These are phyloP conservation scores for Siniperca knerii DNA, from an alignment of 2,113 vertebrate genomes.

Conservation along the genomic window DNA sequence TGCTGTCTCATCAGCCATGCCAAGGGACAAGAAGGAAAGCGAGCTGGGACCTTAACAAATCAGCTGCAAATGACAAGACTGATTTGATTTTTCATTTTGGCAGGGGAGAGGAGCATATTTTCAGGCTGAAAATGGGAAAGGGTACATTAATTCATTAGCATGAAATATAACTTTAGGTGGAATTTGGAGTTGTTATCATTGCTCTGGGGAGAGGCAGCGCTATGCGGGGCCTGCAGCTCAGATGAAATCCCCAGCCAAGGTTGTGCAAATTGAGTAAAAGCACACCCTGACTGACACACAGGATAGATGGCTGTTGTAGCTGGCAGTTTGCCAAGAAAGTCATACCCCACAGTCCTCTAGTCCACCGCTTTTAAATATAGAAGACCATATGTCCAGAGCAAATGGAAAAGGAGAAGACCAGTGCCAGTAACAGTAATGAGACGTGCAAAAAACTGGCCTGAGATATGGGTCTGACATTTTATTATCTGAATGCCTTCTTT, in stretches of 20 bases:
- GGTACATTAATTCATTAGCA: conserved; percentile 71
- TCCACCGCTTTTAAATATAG: conserved; percentile 57
- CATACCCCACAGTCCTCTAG: conserved; percentile 20
- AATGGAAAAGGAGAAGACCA: conserved; percentile 21
- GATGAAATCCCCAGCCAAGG: conserved; percentile 49
- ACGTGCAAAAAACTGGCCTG: conserved; percentile 22
- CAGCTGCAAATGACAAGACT: conserved; percentile 66
- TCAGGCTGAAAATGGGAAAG: conserved; percentile 59
- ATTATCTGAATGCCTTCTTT: conserved; percentile 17
- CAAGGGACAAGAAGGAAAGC: conserved; percentile 24
- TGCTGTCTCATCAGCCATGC: conserved; percentile 63
- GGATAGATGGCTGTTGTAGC: conserved; percentile 39
- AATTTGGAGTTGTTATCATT: conserved; percentile 59
- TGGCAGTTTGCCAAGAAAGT: conserved; percentile 39
- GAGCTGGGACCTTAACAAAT: conserved; percentile 65
- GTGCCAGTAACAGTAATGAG: conserved; percentile 30
- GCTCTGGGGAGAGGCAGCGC: conserved; percentile 42
- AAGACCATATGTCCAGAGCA: conserved; percentile 54
- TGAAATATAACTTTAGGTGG: conserved; percentile 71
- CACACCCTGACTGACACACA: conserved; percentile 39
- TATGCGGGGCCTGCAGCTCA: conserved; percentile 8
- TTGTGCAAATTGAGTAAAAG: conserved; percentile 60
- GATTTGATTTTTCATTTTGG: conserved; percentile 67
- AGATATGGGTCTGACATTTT: conserved; percentile 30
- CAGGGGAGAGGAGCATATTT: conserved; percentile 54